Evolutionary conservation across 1,140 invertebrate genomes (phyloP), one percentile per base, ranked within the genome.

Genomic region (Listronotus oregonensis): DNA sequence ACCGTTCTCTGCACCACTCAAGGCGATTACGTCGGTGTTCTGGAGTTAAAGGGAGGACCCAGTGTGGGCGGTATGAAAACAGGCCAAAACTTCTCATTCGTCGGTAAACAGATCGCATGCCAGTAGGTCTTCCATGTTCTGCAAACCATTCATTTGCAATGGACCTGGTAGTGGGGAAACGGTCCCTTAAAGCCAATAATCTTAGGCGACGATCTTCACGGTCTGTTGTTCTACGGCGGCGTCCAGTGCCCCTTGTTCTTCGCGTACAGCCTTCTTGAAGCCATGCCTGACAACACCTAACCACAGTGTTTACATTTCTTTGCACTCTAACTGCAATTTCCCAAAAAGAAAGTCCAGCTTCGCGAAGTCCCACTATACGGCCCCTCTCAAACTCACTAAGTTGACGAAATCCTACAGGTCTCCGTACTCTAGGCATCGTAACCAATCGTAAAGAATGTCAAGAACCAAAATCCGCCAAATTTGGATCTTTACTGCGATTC

Each of bases 91-190:
- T 34, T 27, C 43, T 43, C 44, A 49, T 61, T 59, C 51, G 44
- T 11, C 55, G 44, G 39, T 66, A 66, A 50, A 46, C 46, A 7
- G 42, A 66, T 56, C 57, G 32, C 32, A 31, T 66, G 5, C 21
- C 9, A 10, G 61, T 66, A 14, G 27, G 12, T 27, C 64, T 17
- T 59, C 55, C 52, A 46, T 58, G 14, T 49, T 64, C 52, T 49
- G 17, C 42, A 64, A 64, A 47, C 62, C 55, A 66, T 34, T 49
- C 31, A 27, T 66, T 51, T n/a, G 64, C 55, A 61, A 66, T 42
- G 7, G 14, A 11, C 37, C 31, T 40, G 8, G 17, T 66, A 12
- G 14, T 39, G 8, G 18, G 14, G 31, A 59, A 61, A 40, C 18
- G 44, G n/a, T 63, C 47, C 11, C 55, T 43, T 39, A 49, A 11